Evolutionary conservation across 2,888 invertebrate genomes (phyloP).

Genomic region (Clostera curtula): DNA sequence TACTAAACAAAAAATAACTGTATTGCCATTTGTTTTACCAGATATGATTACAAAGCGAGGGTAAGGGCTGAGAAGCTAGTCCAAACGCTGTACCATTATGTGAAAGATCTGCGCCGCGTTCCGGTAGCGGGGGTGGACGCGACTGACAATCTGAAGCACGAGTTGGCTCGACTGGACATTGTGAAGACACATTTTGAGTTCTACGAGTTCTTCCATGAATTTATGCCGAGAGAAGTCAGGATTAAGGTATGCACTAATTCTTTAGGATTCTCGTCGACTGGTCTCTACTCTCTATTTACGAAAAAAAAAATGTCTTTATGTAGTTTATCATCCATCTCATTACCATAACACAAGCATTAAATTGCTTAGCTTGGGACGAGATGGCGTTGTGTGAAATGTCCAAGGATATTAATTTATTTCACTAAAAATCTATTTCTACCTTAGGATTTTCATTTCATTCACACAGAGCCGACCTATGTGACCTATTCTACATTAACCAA

Average conservation of each 20-base stretch:
- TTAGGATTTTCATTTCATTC: no score
- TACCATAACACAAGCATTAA: no score
- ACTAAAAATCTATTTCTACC: no score
- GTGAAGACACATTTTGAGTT: constrained; percentile 57
- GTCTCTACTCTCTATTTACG: background rate
- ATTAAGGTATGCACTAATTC: constrained; percentile 39
- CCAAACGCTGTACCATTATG: constrained; percentile 42
- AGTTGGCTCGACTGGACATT: constrained; percentile 49
- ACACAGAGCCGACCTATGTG: no score
- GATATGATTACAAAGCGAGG: constrained; percentile 60
- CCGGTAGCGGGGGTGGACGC: constrained; percentile 27
- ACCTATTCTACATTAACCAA: no score
- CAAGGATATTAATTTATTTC: no score
- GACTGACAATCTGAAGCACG: constrained; percentile 39
- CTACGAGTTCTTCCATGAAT: constrained; percentile 54
- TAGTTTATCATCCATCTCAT: no score
- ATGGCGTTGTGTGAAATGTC: no score
- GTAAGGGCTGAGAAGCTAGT: constrained; percentile 55
- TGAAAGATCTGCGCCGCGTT: constrained; percentile 28
- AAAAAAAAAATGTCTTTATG: background rate
- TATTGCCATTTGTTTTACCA: constrained; percentile 19
- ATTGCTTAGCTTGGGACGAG: no score
- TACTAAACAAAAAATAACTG: no score
- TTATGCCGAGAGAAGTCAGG: constrained; percentile 55
- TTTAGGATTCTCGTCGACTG: background rate